Percentiles rank a stretch among this genome's conserved stretches.
phyloP scores from a whole-genome alignment of 2,888 invertebrate genomes.

The Agrotis exclamationis region DNA sequence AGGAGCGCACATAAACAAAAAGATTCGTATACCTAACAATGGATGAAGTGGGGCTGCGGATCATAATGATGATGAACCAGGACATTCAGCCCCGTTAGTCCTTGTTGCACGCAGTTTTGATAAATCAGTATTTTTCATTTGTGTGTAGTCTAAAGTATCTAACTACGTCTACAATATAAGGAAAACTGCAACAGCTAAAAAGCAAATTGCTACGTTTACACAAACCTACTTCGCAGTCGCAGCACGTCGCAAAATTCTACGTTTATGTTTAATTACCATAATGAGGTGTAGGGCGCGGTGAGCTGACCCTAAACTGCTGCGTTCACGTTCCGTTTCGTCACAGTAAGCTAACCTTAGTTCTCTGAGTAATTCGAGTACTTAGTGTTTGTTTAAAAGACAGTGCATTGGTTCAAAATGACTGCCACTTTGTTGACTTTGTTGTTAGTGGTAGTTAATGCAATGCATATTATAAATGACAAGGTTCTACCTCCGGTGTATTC shows the following conservation, averaged over 20 bases:
- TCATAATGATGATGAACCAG: too few species aligned
- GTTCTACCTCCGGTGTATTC: neutral
- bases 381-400: neutral
- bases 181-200: conserved; percentile 14
- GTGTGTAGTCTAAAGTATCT: neutral
- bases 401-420: neutral
- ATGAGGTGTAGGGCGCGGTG: conserved; percentile 34
- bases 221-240: neutral
- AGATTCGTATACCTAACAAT: too few species aligned
- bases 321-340: conserved; percentile 38
- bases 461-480: neutral
- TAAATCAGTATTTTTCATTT: neutral
- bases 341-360: conserved; percentile 6
- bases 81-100: too few species aligned
- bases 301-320: conserved; percentile 15
- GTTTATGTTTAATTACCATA: conserved; percentile 14
- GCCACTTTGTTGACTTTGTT: neutral
- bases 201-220: neutral
- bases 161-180: neutral
- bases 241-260: neutral
- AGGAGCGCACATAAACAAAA: too few species aligned
- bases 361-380: neutral
- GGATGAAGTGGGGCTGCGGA: too few species aligned
- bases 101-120: neutral
- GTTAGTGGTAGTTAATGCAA: neutral